A percentile compares a stretch with the other conserved stretches of the same genome.
Conservation (phyloP, 1,140 invertebrate genomes). For the Drosophila pseudoananassae region DNA sequence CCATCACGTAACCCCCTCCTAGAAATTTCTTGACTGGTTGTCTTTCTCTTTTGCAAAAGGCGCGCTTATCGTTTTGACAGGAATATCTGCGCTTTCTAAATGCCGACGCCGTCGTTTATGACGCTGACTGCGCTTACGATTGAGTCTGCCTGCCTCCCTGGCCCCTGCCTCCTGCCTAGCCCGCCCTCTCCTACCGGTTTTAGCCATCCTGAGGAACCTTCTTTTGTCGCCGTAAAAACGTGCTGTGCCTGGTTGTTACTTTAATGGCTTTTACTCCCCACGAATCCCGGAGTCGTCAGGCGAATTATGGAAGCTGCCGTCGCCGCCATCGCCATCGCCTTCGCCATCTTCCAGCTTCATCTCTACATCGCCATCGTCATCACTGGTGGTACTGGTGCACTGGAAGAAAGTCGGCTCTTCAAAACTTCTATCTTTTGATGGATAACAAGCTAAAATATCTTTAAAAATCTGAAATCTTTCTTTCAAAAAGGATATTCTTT, state of each 20-base stretch:
- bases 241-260: conserved; percentile 81
- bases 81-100: conserved; percentile 82
- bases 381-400: conserved; percentile 10
- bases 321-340: conserved; percentile 31
- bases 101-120: conserved; percentile 79
- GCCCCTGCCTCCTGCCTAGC: not conserved
- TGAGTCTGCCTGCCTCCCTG: conserved; percentile 53
- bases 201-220: conserved; percentile 50
- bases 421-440: not conserved
- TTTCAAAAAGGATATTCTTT: no score
- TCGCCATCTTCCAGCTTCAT: conserved; percentile 23
- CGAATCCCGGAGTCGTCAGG: conserved; percentile 70
- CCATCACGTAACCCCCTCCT: not conserved
- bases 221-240: conserved; percentile 73
- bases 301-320: conserved; percentile 77
- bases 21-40: conserved; percentile 10
- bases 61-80: conserved; percentile 81
- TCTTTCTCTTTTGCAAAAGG: conserved; percentile 39
- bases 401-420: conserved; percentile 1
- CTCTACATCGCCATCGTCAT: conserved; percentile 14
- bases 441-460: no score
- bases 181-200: conserved; percentile 14
- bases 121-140: conserved; percentile 78
- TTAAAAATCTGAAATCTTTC: no score
- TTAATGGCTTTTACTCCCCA: conserved; percentile 81